A percentile compares a stretch with the other conserved stretches of the same genome.
Evolutionary conservation across 2,113 vertebrate species (phyloP).

Genomic region (Nycticryphes semicollaris): DNA sequence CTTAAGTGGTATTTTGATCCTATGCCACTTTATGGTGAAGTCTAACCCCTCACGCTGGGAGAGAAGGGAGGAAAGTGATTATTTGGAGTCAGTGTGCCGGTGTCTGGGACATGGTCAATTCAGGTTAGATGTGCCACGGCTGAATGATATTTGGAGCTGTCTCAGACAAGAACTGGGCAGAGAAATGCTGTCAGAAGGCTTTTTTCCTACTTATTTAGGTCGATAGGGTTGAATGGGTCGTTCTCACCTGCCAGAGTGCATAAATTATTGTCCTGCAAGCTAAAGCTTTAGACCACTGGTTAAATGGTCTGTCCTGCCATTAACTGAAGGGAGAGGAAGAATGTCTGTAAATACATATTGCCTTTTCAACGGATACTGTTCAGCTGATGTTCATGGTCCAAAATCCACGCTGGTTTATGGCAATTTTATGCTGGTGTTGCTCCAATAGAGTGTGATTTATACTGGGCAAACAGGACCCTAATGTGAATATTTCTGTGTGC

Average conservation of each 20-base stretch:
- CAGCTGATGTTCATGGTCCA: neutral
- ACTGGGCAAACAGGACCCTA: neutral
- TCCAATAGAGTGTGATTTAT: neutral
- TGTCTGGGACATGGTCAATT: neutral
- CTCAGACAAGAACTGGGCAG: neutral
- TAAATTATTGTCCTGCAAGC: slow-evolving; percentile 20
- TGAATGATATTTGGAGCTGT: neutral
- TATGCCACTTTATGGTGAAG: neutral
- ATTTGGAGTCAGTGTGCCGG: neutral
- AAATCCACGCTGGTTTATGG: neutral
- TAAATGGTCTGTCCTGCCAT: neutral
- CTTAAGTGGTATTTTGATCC: neutral
- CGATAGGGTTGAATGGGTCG: slow-evolving; percentile 10
- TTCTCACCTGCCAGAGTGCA: slow-evolving; percentile 24
- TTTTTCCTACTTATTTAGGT: slow-evolving; percentile 24
- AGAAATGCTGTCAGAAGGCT: neutral
- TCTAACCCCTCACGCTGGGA: neutral
- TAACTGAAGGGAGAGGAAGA: neutral
- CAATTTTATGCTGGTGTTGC: neutral
- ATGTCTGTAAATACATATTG: neutral
- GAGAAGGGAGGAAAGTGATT: neutral
- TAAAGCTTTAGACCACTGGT: neutral
- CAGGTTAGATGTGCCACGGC: neutral
- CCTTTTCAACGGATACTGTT: neutral
- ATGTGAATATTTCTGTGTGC: neutral